These are phyloP conservation scores for Lates japonicus DNA, from an alignment of 2,797 vertebrate genomes.

Conservation along the genomic window DNA sequence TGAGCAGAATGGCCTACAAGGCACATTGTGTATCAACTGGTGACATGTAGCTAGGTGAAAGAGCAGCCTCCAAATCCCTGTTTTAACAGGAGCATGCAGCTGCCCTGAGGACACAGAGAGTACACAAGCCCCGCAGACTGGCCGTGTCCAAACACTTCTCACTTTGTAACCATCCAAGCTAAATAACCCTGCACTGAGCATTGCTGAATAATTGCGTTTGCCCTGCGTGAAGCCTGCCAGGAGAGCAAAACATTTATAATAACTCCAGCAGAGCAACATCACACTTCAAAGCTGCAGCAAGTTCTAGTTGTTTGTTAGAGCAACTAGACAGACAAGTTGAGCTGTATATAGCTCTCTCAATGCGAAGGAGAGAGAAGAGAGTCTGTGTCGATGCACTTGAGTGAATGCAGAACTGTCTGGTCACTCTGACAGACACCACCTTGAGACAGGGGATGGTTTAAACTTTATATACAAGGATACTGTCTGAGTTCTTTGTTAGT, in stretches of 20 bases:
- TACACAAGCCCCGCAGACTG: conserved; percentile 65
- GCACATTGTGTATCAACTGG: conserved; percentile 75
- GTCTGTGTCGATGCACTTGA: conserved; percentile 22
- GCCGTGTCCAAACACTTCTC: conserved; percentile 77
- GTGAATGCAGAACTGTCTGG: conserved; percentile 34
- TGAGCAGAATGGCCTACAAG: conserved; percentile 55
- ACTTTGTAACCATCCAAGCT: conserved; percentile 72
- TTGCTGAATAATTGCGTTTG: conserved; percentile 75
- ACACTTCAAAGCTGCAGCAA: conserved; percentile 42
- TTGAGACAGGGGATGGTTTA: conserved; percentile 4
- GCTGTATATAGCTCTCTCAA: conserved; percentile 3
- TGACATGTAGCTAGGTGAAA: conserved; percentile 66
- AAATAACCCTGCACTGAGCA: conserved; percentile 67
- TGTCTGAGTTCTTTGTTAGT: conserved; percentile 29
- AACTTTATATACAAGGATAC: conserved; percentile 15
- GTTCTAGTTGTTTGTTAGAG: conserved; percentile 26
- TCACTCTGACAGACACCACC: conserved; percentile 27
- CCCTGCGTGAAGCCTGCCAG: conserved; percentile 67
- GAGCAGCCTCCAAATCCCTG: conserved; percentile 65
- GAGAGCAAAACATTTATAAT: conserved; percentile 62
- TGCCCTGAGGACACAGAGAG: conserved; percentile 64
- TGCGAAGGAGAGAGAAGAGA: not conserved
- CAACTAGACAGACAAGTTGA: conserved; percentile 29
- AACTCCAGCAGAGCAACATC: conserved; percentile 55
- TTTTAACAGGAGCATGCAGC: conserved; percentile 71